Evolutionary conservation across 2,113 vertebrate species (phyloP).

Genomic region (Kryptolebias marmoratus): DNA sequence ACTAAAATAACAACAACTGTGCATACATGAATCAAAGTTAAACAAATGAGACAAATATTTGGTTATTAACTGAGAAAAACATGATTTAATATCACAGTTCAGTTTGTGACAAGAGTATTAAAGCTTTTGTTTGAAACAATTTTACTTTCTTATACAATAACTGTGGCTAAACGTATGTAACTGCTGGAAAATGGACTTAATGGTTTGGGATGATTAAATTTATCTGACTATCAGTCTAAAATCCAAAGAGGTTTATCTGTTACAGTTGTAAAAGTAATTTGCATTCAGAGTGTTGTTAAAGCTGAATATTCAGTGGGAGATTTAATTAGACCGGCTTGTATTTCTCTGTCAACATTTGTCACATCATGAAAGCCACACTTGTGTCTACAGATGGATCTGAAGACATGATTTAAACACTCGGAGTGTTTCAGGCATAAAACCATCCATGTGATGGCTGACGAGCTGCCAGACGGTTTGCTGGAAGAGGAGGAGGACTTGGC

Average conservation of each 20-base stretch:
- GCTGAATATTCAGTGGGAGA: neutral
- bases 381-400: neutral
- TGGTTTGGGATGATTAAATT: too few species aligned
- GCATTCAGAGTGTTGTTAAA: neutral
- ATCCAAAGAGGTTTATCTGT: neutral
- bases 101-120: too few species aligned
- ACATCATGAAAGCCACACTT: neutral
- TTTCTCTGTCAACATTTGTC: slow-evolving; percentile 2
- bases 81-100: too few species aligned
- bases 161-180: too few species aligned
- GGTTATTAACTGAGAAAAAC: too few species aligned
- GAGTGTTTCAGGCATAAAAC: neutral
- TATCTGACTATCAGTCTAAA: too few species aligned
- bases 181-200: too few species aligned
- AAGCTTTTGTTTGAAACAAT: too few species aligned
- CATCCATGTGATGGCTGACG: neutral
- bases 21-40: neutral
- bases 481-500: slow-evolving; percentile 1
- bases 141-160: too few species aligned
- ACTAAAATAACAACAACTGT: neutral
- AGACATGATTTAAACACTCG: neutral
- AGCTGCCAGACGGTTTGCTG: slow-evolving; percentile 5
- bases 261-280: neutral
- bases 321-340: neutral
- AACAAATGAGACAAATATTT: too few species aligned